phyloP scores from a whole-genome alignment of 2,113 vertebrate genomes.

The Lamprologus lemairii region DNA sequence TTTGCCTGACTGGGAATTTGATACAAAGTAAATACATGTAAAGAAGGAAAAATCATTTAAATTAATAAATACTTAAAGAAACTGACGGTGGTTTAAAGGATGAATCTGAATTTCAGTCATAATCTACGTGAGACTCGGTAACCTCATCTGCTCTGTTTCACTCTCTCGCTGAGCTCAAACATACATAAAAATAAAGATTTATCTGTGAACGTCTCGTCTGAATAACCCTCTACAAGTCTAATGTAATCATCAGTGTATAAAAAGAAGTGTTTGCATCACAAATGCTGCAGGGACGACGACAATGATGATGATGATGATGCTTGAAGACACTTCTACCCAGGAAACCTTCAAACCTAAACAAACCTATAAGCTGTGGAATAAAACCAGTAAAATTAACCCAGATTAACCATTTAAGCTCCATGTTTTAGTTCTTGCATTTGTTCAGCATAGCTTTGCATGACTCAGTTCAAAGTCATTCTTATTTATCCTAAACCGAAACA shows the following conservation, averaged over 20 bases:
- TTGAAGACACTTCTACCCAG: neutral
- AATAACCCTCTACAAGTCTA: neutral
- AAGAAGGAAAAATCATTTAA: neutral
- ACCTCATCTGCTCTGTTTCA: neutral
- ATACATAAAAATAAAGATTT: neutral
- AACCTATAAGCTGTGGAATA: fast-evolving
- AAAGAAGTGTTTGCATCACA: neutral
- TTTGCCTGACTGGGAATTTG: neutral
- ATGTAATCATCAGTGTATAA: neutral
- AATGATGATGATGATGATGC: neutral
- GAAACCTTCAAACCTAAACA: neutral
- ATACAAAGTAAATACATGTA: neutral
- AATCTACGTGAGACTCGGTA: neutral
- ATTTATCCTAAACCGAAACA: neutral
- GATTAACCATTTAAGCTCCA: neutral
- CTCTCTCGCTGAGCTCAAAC: neutral
- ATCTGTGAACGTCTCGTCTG: neutral
- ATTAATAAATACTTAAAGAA: neutral
- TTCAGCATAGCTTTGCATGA: neutral
- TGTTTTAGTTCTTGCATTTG: neutral
- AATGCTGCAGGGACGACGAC: neutral
- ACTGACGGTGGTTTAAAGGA: neutral
- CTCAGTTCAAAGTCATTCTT: neutral
- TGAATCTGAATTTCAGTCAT: neutral
- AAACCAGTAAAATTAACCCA: neutral